Evolutionary conservation across 2,888 invertebrate genomes (phyloP), one percentile per base, ranked within the genome.

Genomic region (Eupeodes luniger): DNA sequence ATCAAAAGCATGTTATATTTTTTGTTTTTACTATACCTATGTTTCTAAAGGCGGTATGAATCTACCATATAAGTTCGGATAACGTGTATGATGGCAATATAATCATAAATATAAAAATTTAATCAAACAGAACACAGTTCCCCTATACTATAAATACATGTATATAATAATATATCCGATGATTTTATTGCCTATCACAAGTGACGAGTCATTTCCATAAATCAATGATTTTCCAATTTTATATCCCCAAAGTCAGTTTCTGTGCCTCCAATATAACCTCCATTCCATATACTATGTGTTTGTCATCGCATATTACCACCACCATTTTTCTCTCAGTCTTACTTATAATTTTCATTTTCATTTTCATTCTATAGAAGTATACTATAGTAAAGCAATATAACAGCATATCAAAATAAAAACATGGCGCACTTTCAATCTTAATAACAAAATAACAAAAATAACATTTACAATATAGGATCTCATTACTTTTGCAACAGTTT

Each of bases 391-490:
- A 19, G 19, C 19, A 19, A 27, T 12, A 4, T 57, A 57, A 19
- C 11, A 47, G 3, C 10, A 47, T 10, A 47, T 10, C 9, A 47
- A 47, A 47, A 34, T 34, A 34, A 59, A 40, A 34, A 59, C 61
- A 69, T 57, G 44, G 14, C 49, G 53, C 16, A 67, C 55, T 19
- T 62, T 75, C 67, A 62, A 75, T 55, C 67, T 69, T 75, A 79
- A 75, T 70, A 72, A 53, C 44, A 44, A 70, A 59, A 67, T 76
- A 76, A 76, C 57, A 64, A 44, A 70, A 59, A 67, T 76, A 76
- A 76, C 57, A 64, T 84, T 79, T 76, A 85, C 81, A 70, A 64
- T 19, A 62, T 57, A 40, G 36, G 64, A 66, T 70, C 81, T 75
- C 76, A 81, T 75, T 69, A 62, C 69, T 62, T 55, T 79, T 74